These are phyloP conservation scores for Ranitomeya variabilis DNA, from an alignment of 2,113 vertebrate species.

Conservation along the genomic window DNA sequence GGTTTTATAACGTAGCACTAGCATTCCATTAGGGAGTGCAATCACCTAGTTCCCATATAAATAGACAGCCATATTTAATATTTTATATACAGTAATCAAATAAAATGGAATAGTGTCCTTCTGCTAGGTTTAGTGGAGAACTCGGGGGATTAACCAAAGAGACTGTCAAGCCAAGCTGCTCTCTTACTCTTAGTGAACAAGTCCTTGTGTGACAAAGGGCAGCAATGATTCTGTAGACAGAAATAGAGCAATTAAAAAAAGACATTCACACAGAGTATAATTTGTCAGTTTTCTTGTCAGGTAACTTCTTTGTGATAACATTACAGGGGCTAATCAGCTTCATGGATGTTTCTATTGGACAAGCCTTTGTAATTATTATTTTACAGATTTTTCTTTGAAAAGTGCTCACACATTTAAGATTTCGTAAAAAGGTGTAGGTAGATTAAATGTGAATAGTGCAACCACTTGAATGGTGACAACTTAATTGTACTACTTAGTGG, in stretches of 20 bases:
- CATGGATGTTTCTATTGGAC: constrained; percentile 28
- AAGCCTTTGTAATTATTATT: constrained; percentile 35
- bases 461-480: constrained; percentile 14
- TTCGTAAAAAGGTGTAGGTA: constrained; percentile 22
- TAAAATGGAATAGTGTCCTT: not conserved
- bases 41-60: not conserved
- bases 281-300: constrained; percentile 43
- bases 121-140: not conserved
- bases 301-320: constrained; percentile 35
- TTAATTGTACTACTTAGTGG: constrained; percentile 10
- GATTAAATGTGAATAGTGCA: constrained; percentile 11
- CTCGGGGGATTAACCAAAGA: constrained; percentile 13
- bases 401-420: constrained; percentile 35
- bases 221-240: constrained; percentile 30
- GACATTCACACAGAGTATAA: constrained; percentile 12
- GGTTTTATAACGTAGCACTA: not conserved
- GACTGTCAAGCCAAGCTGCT: constrained; percentile 21
- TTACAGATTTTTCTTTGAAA: constrained; percentile 2
- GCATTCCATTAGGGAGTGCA: not conserved
- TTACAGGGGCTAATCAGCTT: constrained; percentile 31
- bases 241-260: constrained; percentile 44
- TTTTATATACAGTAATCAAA: not conserved
- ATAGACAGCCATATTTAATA: not conserved
- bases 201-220: constrained; percentile 28
- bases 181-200: constrained; percentile 15